phyloP scores from a whole-genome alignment of 2,888 invertebrate species.

The Andrena dorsata region DNA sequence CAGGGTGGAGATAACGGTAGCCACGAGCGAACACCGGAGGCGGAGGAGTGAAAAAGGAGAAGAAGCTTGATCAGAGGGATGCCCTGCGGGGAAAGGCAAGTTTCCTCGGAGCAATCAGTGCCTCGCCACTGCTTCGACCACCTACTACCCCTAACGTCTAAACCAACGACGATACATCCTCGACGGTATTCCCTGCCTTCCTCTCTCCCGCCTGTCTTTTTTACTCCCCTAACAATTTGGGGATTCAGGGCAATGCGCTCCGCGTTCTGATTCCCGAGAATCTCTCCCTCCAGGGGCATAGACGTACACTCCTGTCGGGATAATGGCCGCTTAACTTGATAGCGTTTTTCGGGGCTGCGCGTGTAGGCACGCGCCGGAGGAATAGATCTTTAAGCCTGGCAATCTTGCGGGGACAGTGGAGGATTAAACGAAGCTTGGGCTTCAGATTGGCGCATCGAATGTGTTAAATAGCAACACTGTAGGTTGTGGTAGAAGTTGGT shows the following conservation, averaged over 20 bases:
- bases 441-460: not conserved
- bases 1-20: conserved; percentile 3
- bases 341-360: not conserved
- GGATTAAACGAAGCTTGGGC: conserved; percentile 18
- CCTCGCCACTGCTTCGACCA: conserved; percentile 33
- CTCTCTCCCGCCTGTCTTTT: conserved; percentile 7
- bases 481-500: too few relatives aligned
- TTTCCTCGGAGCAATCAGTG: conserved; percentile 66
- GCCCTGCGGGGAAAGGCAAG: conserved; percentile 45
- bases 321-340: conserved; percentile 14
- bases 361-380: not conserved
- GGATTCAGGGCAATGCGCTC: conserved; percentile 39
- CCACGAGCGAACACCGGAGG: not conserved
- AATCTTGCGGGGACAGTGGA: conserved; percentile 15
- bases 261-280: conserved; percentile 10
- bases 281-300: not conserved
- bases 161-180: conserved; percentile 27
- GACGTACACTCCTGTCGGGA: not conserved
- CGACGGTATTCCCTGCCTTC: not conserved
- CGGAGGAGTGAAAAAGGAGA: not conserved
- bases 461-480: too few relatives aligned
- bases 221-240: conserved; percentile 23
- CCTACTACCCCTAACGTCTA: conserved; percentile 27
- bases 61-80: conserved; percentile 50
- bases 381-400: conserved; percentile 34